Evolutionary conservation across 1,140 invertebrate genomes (phyloP).

Genomic region (Argopecten irradians): DNA sequence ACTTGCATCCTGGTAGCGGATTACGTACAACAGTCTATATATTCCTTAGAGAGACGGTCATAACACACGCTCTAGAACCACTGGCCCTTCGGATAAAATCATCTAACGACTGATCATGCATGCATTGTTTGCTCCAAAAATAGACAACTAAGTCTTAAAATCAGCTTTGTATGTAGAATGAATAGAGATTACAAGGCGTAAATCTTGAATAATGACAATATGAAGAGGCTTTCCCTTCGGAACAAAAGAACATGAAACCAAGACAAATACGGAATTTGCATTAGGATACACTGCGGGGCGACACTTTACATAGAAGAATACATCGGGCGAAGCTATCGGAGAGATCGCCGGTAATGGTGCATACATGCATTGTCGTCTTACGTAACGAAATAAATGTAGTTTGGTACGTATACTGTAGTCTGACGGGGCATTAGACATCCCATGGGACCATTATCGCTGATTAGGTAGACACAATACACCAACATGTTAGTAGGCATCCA

Average conservation of each 20-base stretch:
- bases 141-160: neutral
- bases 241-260: neutral
- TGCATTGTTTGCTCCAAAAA: neutral
- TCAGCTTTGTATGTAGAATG: neutral
- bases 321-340: neutral
- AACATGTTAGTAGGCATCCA: neutral
- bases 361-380: neutral
- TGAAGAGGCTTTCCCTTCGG: neutral
- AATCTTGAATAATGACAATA: neutral
- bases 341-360: neutral
- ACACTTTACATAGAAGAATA: neutral
- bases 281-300: neutral
- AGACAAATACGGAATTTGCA: neutral
- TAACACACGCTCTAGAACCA: neutral
- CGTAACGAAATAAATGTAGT: neutral
- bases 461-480: constrained; percentile 3
- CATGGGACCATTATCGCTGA: neutral
- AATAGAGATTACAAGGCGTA: constrained; percentile 21
- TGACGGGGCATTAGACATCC: neutral
- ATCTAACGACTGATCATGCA: neutral
- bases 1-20: neutral
- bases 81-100: neutral
- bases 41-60: neutral
- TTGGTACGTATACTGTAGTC: neutral
- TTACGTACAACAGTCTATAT: neutral